Evolutionary conservation across 2,797 vertebrate genomes (phyloP).

Genomic region (Falco concolor): DNA sequence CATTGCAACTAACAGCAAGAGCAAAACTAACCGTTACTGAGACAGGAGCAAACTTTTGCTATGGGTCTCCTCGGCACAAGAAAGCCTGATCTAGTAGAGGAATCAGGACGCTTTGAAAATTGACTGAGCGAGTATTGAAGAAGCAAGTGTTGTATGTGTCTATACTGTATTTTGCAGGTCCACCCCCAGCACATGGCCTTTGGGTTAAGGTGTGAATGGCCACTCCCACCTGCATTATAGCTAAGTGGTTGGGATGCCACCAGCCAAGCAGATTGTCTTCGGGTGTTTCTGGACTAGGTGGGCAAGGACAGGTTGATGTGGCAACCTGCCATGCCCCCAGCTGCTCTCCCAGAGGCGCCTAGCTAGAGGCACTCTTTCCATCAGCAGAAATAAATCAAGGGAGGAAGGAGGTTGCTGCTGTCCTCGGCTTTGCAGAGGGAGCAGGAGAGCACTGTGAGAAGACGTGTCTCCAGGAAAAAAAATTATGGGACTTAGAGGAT

Average conservation of each 20-base stretch:
- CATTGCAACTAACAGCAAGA: not conserved
- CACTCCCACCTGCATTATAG: rapidly evolving
- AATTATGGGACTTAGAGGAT: not conserved
- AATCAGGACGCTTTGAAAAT: not conserved
- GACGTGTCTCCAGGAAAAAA: not conserved
- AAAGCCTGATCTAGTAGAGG: not conserved
- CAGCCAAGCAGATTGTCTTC: not conserved
- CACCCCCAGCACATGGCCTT: rapidly evolving
- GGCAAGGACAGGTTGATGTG: not conserved
- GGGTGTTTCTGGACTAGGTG: not conserved
- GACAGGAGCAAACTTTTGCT: not conserved
- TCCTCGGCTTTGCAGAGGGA: not conserved
- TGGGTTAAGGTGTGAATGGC: not conserved
- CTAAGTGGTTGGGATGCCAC: not conserved
- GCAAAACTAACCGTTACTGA: not conserved
- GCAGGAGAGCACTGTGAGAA: not conserved
- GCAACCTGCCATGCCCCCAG: not conserved
- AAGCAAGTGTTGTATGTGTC: rapidly evolving
- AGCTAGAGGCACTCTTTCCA: not conserved
- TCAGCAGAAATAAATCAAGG: not conserved
- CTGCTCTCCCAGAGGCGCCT: not conserved
- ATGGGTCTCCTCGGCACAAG: not conserved
- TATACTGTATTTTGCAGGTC: not conserved
- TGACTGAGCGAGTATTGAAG: not conserved
- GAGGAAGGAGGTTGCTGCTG: not conserved